These are phyloP conservation scores for Meloidogyne exigua DNA, from an alignment of 1,140 invertebrate genomes.

Conservation along the genomic window DNA sequence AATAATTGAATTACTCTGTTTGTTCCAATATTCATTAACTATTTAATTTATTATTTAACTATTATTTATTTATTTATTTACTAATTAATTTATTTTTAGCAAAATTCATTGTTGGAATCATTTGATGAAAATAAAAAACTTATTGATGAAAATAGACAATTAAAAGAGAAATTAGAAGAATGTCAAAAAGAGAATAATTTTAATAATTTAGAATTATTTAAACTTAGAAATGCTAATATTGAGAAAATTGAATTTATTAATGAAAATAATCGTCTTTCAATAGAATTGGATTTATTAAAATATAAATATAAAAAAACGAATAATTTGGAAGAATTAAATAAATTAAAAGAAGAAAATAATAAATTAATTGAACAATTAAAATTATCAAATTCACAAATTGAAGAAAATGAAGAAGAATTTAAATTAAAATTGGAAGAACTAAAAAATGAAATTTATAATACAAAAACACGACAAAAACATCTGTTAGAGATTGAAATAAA, in stretches of 20 bases:
- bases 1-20: too few species aligned
- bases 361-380: background rate
- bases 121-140: background rate
- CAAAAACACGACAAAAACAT: too few species aligned
- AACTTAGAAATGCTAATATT: background rate
- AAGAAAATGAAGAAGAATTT: background rate
- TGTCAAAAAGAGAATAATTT: background rate
- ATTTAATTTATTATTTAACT: too few species aligned
- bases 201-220: background rate
- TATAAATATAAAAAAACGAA: background rate
- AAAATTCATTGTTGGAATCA: conserved; percentile 1
- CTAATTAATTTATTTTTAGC: background rate
- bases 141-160: background rate
- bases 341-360: background rate
- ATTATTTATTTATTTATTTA: too few species aligned
- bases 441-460: background rate
- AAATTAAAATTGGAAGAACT: background rate
- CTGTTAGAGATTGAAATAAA: too few species aligned
- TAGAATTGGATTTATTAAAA: background rate
- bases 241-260: background rate
- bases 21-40: too few species aligned
- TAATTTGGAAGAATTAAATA: background rate
- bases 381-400: background rate
- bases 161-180: background rate
- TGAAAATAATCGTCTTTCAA: background rate